Base-by-base conservation (phyloP, 2,113 vertebrate genomes). In the Prionailurus viverrinus region DNA sequence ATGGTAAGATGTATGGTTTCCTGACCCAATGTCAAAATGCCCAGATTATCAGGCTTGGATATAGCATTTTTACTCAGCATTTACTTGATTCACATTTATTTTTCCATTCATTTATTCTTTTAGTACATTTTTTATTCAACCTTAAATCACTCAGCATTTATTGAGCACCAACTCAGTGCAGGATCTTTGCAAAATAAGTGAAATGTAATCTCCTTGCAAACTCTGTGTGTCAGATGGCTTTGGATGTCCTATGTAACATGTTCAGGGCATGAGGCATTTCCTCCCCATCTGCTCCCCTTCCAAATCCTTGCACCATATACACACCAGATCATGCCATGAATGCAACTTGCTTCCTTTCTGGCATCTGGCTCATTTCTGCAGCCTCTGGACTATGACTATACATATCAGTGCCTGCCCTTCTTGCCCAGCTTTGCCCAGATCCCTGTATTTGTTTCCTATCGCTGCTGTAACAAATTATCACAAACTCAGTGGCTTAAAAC, bases 271-370 rank as follows among this genome's bases (percentile, higher is more conserved):
- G 58, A 78, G 61, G 9, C 12, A 4, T 33, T 21, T 81, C 19
- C 25, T 69, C 33, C 1, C 39, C 3, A 3, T 1, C 8, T 33
- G 27, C 6, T 45, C 3, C n/a, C 3, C 27, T 74, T 65, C 31
- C 3, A 7, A 23, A 33, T 6, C 27, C n/a, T 84, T 36, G 39
- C 14, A 25, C 12, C 86, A 45, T 0, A 14, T 10, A 23, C 0
- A 6, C 1, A 45, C 15, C 3, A 16, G 31, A 23, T 41, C 1
- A 1, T 10, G 5, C 13, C 18, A 6, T 0, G 4, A 31, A 31
- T 13, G 0, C 41, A 33, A 3, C 31, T 29, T 12, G 15, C 21
- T 79, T 14, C 9, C 23, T 53, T 74, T 21, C 29, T 3, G 3
- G 4, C 1, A 0, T 63, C 51, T 48, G 21, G 45, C 81, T 84